A percentile compares a stretch with the other conserved stretches of the same genome.
Evolutionary conservation across 2,113 vertebrate species (phyloP).

Genomic region (Cyrtonyx montezumae): DNA sequence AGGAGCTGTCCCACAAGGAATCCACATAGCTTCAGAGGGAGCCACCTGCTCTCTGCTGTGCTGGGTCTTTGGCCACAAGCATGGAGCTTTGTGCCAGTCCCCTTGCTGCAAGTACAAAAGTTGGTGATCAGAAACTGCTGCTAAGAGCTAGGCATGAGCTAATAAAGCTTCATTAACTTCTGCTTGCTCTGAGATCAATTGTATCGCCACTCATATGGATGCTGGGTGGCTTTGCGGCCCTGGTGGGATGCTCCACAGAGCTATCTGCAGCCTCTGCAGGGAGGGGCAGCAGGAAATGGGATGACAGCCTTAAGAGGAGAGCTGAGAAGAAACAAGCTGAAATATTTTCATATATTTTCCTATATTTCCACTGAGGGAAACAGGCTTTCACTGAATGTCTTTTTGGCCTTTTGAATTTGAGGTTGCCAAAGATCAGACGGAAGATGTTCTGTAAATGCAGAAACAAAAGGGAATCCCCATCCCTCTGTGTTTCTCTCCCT

Average conservation of each 20-base stretch:
- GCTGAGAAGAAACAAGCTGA: background rate
- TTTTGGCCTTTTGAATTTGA: background rate
- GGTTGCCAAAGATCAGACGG: background rate
- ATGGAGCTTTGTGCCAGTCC: fast-evolving
- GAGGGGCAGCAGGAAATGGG: background rate
- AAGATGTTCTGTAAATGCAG: background rate
- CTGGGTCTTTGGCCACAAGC: fast-evolving
- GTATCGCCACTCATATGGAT: fast-evolving
- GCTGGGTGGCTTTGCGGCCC: background rate
- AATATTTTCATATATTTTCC: background rate
- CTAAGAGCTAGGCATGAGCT: background rate
- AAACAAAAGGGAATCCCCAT: background rate
- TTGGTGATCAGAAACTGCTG: background rate
- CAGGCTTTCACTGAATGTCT: background rate
- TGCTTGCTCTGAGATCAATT: background rate
- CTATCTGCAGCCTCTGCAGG: background rate
- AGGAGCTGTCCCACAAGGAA: background rate
- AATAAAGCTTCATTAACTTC: background rate
- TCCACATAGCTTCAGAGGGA: background rate
- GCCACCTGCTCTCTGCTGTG: fast-evolving
- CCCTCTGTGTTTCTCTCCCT: background rate
- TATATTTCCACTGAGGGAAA: background rate
- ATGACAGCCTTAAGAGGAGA: background rate
- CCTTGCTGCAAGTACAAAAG: background rate
- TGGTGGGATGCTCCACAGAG: background rate